Evolutionary conservation across 1,140 invertebrate species (phyloP), one percentile per base, ranked within the genome.

Genomic region (Hyles vespertilio): DNA sequence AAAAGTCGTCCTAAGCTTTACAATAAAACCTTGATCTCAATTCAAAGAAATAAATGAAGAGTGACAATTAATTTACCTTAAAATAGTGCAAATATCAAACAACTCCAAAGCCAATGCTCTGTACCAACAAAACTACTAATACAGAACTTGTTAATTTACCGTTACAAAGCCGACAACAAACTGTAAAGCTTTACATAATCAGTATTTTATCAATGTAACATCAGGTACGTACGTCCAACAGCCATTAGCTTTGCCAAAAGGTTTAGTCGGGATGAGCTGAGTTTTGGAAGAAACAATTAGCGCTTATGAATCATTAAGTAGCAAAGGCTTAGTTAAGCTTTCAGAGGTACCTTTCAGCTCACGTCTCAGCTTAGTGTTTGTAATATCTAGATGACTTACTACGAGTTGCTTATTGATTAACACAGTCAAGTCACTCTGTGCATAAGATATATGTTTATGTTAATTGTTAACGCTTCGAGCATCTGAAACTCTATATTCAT

Each of bases 251-350:
- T 65, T 48, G 47, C 47, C 59, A 59, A 58, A 65, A 61, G 56
- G 52, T 60, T 65, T 61, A 59, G 61, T 60, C 59, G 43, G 62
- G 62, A 65, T 65, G 34, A 69, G 61, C 67, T 59, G 57, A 62
- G 59, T 65, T 69, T 69, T 61, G 62, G 59, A 69, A 69, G 57
- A 58, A 69, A 62, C 67, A 69, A 69, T 69, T 69, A 69, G 60
- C 48, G 62, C 48, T 69, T 62, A 12, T 69, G 62, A 69, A 69
- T 69, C 59, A 65, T 69, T 69, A 54, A 69, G 59, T 58, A 69
- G 67, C 50, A 45, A 46, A 52, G 58, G 66, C 66, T 68, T 64
- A 68, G 56, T 65, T 56, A 65, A 65, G 62, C 62, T 65, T 64
- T 59, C 54, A 53, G 51, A 22, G 3, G 49, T 48, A 55, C 63